These are phyloP conservation scores for Drosophila simulans DNA, from an alignment of 1,140 invertebrate genomes.

Conservation along the genomic window DNA sequence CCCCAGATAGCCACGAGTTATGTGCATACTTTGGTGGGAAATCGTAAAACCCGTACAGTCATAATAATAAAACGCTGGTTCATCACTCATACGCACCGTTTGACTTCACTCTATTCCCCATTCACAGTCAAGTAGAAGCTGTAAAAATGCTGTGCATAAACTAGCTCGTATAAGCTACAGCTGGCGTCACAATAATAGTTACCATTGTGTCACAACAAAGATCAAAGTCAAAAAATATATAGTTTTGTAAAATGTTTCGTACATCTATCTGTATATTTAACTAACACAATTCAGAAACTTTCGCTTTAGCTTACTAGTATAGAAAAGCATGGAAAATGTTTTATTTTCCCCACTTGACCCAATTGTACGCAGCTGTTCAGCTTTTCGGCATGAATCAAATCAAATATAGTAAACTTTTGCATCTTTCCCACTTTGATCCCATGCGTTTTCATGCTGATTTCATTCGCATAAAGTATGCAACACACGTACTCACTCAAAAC, in stretches of 20 bases:
- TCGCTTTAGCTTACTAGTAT: too few species aligned
- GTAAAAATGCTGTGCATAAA: conserved; percentile 27
- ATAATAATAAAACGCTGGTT: conserved; percentile 21
- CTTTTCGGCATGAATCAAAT: conserved; percentile 46
- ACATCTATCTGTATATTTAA: too few species aligned
- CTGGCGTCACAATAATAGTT: not conserved
- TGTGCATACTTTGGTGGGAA: conserved; percentile 34
- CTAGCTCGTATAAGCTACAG: conserved; percentile 1
- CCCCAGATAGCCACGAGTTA: conserved; percentile 3
- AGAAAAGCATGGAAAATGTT: too few species aligned
- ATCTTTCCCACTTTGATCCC: not conserved
- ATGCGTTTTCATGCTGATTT: conserved; percentile 27
- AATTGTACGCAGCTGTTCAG: conserved; percentile 3
- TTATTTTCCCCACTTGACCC: too few species aligned
- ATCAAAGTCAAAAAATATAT: too few species aligned
- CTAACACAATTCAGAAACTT: too few species aligned
- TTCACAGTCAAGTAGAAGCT: conserved; percentile 18
- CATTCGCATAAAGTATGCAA: conserved; percentile 35
- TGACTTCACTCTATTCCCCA: conserved; percentile 3
- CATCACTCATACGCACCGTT: conserved; percentile 63
- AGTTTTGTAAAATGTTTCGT: not conserved
- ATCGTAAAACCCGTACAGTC: conserved; percentile 9
- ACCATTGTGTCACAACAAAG: not conserved
- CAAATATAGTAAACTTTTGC: conserved; percentile 29
- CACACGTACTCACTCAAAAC: conserved; percentile 14